Base-by-base conservation (phyloP, 2,113 vertebrate species). In the Caretta caretta region DNA sequence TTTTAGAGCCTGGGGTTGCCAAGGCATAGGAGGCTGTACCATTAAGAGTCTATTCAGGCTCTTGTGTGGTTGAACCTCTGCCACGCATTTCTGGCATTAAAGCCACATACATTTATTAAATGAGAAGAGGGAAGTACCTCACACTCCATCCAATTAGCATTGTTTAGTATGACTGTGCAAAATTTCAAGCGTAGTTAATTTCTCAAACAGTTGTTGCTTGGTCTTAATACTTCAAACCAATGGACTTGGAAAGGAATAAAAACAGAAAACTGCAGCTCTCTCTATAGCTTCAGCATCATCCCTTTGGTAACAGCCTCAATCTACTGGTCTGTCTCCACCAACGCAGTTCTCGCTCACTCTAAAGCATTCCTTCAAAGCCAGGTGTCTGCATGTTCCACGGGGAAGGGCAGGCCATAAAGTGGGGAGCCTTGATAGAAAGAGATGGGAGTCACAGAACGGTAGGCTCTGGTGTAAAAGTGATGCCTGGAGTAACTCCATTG, bases 101-200 rank as follows among this genome's bases (percentile, higher is more conserved):
- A 65, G 56, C 29, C 51, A 91, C 85, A 76, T 96, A 20, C 31
- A 93, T 93, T 94, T 87, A 90, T 97, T 97, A 91, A 69, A 96
- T 89, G 80, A 87, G 59, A 13, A 79, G 72, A 46, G 91, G 19
- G 80, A 83, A 90, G 51, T 20, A 83, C 79, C 90, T 96, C 86
- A 54, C 22, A 35, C 82, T 5, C 88, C 75, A 91, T 81, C 83
- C 94, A 90, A 95, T 97, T 97, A 95, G 79, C 38, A 19, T 80
- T 93, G 49, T 76, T 92, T 88, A 88, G 84, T 50, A 51, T 89
- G 80, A 94, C 91, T 88, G 65, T 57, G 89, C 84, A 85, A 96
- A 88, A 84, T 90, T 89, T 80, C 86, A 86, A 91, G 90, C 85
- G 29, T 84, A 90, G 78, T 93, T 93, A 50, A 93, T 95, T 96